These are phyloP conservation scores for Nyctibius bracteatus DNA, from an alignment of 2,113 vertebrate genomes.

Conservation along the genomic window DNA sequence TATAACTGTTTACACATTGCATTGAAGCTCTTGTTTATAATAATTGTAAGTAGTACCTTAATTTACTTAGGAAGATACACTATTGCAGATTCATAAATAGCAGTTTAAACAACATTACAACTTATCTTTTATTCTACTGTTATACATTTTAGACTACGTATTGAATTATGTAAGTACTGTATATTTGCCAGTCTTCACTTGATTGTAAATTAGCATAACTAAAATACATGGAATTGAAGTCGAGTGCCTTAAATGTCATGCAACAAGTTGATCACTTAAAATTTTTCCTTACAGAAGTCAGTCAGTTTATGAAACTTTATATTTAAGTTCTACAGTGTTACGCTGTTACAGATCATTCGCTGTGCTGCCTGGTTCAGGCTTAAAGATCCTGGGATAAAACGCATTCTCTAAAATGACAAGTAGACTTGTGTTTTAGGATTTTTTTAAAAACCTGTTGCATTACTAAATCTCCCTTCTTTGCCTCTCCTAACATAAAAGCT, in stretches of 20 bases:
- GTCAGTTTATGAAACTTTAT: neutral
- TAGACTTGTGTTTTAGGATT: neutral
- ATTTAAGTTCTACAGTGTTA: neutral
- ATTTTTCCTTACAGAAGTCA: neutral
- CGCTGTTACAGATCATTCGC: neutral
- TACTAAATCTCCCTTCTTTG: neutral
- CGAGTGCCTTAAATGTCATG: neutral
- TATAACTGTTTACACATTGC: neutral
- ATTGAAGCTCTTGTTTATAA: neutral
- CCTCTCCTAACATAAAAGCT: neutral
- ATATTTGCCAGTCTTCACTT: neutral
- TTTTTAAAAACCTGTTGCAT: neutral
- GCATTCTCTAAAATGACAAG: neutral
- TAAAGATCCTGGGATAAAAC: neutral
- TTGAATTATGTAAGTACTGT: neutral
- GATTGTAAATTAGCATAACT: neutral
- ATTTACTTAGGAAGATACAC: neutral
- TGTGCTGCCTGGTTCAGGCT: neutral
- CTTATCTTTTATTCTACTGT: neutral
- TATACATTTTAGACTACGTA: neutral
- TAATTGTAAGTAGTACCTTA: neutral
- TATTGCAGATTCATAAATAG: neutral
- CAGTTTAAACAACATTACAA: neutral
- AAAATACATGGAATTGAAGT: neutral
- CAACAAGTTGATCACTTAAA: neutral